A percentile compares a stretch with the other conserved stretches of the same genome.
Evolutionary conservation across 2,113 vertebrate species (phyloP).

Genomic region (Bettongia penicillata): DNA sequence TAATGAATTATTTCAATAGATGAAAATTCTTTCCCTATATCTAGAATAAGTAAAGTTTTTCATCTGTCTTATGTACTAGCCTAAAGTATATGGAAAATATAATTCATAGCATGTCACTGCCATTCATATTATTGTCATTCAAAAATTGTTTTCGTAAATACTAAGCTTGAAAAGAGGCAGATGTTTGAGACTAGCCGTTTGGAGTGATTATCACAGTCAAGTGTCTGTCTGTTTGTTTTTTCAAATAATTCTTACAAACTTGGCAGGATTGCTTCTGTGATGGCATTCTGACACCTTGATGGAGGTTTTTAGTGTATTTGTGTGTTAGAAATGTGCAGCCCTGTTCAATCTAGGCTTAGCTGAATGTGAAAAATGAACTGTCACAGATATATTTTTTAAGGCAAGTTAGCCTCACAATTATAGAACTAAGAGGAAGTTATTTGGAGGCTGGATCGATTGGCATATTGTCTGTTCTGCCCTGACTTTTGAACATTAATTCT

Average conservation of each 20-base stretch:
- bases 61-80: neutral
- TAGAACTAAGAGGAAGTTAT: neutral
- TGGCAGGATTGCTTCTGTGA: neutral
- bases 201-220: neutral
- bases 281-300: neutral
- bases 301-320: neutral
- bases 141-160: slow-evolving; percentile 1
- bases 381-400: neutral
- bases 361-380: neutral
- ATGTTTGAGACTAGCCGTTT: neutral
- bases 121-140: slow-evolving; percentile 34
- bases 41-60: slow-evolving; percentile 13
- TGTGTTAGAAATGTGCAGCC: neutral
- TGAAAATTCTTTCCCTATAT: slow-evolving; percentile 33
- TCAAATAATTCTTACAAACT: neutral
- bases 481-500: neutral
- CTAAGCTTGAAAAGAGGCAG: slow-evolving; percentile 12
- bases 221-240: neutral
- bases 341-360: neutral
- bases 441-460: neutral
- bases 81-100: slow-evolving; percentile 19
- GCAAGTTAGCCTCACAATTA: neutral
- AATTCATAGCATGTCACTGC: neutral
- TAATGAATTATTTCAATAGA: slow-evolving; percentile 8
- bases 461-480: neutral